Evolutionary conservation across 1,140 invertebrate species (phyloP).

Genomic region (Tachypleus tridentatus): DNA sequence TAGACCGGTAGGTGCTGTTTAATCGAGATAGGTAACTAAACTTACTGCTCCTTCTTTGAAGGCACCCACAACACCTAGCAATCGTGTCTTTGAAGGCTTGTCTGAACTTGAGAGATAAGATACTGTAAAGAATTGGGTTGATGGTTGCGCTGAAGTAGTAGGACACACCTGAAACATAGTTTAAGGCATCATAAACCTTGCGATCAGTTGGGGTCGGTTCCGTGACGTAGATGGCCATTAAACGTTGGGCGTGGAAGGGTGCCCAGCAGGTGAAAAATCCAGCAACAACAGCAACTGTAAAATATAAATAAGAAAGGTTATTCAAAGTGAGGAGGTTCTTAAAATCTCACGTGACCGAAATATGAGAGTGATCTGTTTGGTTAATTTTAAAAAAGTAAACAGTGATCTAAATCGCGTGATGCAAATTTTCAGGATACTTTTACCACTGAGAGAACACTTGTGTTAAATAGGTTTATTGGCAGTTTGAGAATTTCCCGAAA

Average conservation of each 20-base stretch:
- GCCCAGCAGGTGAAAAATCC: conserved; percentile 92
- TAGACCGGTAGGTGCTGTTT: neutral
- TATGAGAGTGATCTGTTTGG: no score
- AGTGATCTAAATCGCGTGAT: no score
- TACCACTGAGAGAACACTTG: no score
- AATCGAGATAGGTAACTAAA: neutral
- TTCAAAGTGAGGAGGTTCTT: no score
- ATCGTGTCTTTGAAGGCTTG: conserved; percentile 55
- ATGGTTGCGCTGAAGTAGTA: conserved; percentile 71
- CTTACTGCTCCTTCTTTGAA: neutral
- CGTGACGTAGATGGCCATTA: conserved; percentile 44
- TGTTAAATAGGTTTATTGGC: no score
- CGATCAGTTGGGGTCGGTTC: conserved; percentile 29
- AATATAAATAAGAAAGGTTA: conserved; percentile 8
- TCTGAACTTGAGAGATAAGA: conserved; percentile 71
- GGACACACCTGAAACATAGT: conserved; percentile 57
- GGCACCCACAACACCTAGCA: conserved; percentile 13
- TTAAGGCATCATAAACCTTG: conserved; percentile 55
- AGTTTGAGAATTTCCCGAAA: no score
- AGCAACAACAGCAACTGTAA: conserved; percentile 75
- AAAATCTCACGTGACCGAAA: no score
- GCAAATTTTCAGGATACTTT: no score
- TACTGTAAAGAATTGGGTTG: conserved; percentile 60
- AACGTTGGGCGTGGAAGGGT: conserved; percentile 77
- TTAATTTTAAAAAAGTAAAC: no score